Base-by-base conservation (phyloP, 2,888 invertebrate species). In the Sicus ferrugineus region DNA sequence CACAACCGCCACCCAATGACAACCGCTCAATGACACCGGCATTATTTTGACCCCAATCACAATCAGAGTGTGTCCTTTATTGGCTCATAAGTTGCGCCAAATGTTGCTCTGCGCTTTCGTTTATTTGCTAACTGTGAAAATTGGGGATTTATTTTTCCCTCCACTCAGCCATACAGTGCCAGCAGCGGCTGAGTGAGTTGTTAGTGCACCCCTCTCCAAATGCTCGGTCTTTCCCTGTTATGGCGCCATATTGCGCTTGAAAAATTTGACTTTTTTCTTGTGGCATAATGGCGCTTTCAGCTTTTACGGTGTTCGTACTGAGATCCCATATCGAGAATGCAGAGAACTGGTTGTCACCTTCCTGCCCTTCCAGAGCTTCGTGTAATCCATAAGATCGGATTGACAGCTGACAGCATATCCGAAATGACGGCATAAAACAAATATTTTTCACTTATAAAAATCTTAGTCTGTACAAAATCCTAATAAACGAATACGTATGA, bases 151-250 rank as follows among this genome's bases (percentile, higher is more conserved):
- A 62, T 68, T 62, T 58, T 63, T 56, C 59, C 14, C 31, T 30
- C 23, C 52, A 56, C 46, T 26, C 38, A 34, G 23, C 26, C 65
- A 34, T 34, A 31, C 34, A 50, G 67, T 72, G 73, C 73, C 72
- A 65, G 70, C 74, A 74, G 74, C 75, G 73, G 73, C 72, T 73
- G 73, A 73, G 73, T 75, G 74, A 75, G 73, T 75, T 74, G 73
- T 75, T 73, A 73, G 73, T 69, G 59, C 31, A 59, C 59, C 59
- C 59, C 31, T n/a, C 21, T n/a, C 19, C 34, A 23, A 11, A 14
- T n/a, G 16, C 21, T 26, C n/a, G 56, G n/a, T 48, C n/a, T n/a
- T n/a, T n/a, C 28, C 30, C 21, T 38, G 52, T 54, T 31, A 30
- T 71, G 73, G 74, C 73, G 70, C 67, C 74, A 74, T 73, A 70